Percentiles rank a stretch among this genome's conserved stretches.
These are phyloP conservation scores for Darevskia nairensis DNA, from an alignment of 2,797 vertebrate species.

Conservation along the genomic window DNA sequence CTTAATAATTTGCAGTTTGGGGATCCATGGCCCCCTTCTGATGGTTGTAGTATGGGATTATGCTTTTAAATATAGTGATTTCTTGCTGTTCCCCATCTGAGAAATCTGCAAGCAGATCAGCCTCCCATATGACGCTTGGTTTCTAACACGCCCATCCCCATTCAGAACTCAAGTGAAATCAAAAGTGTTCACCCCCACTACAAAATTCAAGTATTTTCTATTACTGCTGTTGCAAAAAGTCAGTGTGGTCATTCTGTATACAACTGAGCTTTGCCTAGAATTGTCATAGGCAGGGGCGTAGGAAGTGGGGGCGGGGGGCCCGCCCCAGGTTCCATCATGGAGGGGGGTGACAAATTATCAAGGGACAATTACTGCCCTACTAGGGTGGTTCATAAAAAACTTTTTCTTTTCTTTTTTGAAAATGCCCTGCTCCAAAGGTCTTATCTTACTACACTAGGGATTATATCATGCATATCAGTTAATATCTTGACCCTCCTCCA, in stretches of 20 bases:
- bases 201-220: neutral
- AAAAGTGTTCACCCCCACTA: neutral
- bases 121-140: neutral
- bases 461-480: too few species aligned
- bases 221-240: neutral
- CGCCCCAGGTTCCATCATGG: too few species aligned
- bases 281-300: too few species aligned
- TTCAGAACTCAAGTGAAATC: neutral
- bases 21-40: neutral
- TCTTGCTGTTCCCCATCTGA: neutral
- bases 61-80: neutral
- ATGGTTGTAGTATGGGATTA: neutral
- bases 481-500: too few species aligned
- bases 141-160: neutral
- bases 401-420: too few species aligned
- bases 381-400: too few species aligned
- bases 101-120: neutral
- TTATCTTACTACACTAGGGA: too few species aligned
- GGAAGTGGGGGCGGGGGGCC: too few species aligned
- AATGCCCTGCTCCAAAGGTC: too few species aligned
- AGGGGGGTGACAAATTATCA: too few species aligned
- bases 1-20: neutral
- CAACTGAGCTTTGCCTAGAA: neutral
- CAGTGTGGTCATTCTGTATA: neutral
- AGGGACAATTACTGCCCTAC: too few species aligned